Base-by-base conservation (phyloP, 1,140 invertebrate genomes). In the Heliconius hewitsoni region DNA sequence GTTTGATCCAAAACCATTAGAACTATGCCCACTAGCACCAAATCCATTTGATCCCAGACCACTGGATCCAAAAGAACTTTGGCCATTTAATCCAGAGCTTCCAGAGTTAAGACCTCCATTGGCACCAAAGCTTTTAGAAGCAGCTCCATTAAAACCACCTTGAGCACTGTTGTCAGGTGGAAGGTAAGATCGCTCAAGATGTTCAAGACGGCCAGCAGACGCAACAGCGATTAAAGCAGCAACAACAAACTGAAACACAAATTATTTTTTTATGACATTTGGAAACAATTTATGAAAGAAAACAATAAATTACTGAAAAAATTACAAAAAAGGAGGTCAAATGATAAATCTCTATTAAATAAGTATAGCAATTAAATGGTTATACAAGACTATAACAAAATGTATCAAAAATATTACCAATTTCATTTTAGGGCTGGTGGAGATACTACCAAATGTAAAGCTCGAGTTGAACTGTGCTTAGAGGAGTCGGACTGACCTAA, bases 141-240 rank as follows among this genome's bases (percentile, higher is more conserved):
- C 60, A 66, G 34, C 71, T 71, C 71, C 71, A 71, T 37, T 71
- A 18, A n/a, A 37, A 19, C 37, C 34, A 55, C 42, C 80, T 39
- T 75, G 76, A 50, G 60, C 75, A 77, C 79, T 83, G 71, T 82
- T 83, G 74, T 87, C 83, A 42, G 91, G 92, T 3, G 92, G 91
- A 18, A 92, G 89, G 81, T 93, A 93, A 18, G 85, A 82, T 30
- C 91, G 88, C 80, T 94, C 91, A 8, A 94, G 85, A 73, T 93
- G 89, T 73, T 93, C 91, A 34, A 94, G 79, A 27, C 93, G 91
- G 18, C 81, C 93, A 30, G 91, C 90, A 8, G 88, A 79, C 71
- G 87, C 85, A 27, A 90, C 89, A 76, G 91, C 85, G 55, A 94
- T 82, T 27, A 93, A 81, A 71, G 87, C 87, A 75, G 89, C 88